phyloP scores from a whole-genome alignment of 2,113 vertebrate species.

The Phalacrocorax pelagicus region DNA sequence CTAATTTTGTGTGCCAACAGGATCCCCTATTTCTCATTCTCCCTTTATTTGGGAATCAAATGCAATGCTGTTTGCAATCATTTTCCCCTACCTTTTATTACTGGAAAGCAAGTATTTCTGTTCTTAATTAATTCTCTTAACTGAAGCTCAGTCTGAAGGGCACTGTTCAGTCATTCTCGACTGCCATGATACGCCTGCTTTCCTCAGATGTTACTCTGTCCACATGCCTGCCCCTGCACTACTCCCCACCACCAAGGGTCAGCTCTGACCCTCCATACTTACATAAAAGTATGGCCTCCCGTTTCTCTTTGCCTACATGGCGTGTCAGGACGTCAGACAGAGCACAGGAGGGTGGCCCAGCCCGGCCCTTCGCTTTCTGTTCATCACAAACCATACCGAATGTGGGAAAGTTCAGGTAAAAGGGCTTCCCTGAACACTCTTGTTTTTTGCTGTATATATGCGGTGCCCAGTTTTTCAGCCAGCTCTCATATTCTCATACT shows the following conservation, averaged over 20 bases:
- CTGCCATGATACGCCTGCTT: background rate
- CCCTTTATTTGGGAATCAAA: background rate
- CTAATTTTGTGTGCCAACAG: constrained; percentile 2
- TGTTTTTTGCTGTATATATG: background rate
- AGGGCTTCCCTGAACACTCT: background rate
- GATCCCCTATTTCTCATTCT: constrained; percentile 12
- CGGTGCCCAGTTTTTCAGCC: background rate
- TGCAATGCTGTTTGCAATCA: background rate
- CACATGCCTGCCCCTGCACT: rapidly evolving
- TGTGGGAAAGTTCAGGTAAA: background rate
- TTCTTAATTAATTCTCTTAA: background rate
- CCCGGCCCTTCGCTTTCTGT: background rate
- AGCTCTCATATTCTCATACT: background rate
- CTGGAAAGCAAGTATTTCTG: background rate
- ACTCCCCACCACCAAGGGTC: background rate
- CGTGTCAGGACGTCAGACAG: background rate
- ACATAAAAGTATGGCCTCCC: background rate
- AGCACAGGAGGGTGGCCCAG: background rate
- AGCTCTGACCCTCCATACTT: background rate
- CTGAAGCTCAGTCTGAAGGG: background rate
- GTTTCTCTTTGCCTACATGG: background rate
- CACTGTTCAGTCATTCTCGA: background rate
- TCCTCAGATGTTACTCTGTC: background rate
- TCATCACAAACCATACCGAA: background rate
- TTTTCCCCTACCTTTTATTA: background rate